Percentiles rank a stretch among this genome's conserved stretches.
These are phyloP conservation scores for Amblyornis subalaris DNA, from an alignment of 2,113 vertebrate species.

Conservation along the genomic window DNA sequence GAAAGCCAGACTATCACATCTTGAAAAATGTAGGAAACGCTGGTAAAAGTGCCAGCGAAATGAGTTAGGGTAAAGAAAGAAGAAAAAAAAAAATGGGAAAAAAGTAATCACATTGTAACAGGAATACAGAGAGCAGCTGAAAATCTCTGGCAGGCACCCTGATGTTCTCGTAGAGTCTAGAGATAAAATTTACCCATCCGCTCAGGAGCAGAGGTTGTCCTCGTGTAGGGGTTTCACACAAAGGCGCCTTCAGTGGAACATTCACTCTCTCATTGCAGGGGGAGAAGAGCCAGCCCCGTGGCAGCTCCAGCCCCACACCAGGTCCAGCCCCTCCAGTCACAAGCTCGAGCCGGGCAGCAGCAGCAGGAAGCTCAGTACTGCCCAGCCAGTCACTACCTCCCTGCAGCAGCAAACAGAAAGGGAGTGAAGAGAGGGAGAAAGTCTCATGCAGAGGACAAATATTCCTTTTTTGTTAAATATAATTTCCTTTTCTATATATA, in stretches of 20 bases:
- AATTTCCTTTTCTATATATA: background rate
- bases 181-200: background rate
- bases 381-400: fast-evolving
- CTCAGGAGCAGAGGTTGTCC: background rate
- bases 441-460: background rate
- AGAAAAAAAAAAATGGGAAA: fast-evolving
- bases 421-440: background rate
- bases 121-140: background rate
- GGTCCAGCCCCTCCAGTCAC: background rate
- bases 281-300: background rate
- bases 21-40: conserved; percentile 27
- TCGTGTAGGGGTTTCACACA: background rate
- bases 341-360: fast-evolving
- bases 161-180: background rate
- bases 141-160: background rate
- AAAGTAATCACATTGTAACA: conserved; percentile 15
- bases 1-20: conserved; percentile 20
- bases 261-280: background rate
- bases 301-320: fast-evolving
- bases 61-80: background rate
- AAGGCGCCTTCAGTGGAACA: background rate
- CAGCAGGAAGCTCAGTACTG: background rate
- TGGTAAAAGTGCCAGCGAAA: conserved; percentile 22
- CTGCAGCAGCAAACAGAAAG: background rate
- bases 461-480: background rate